phyloP scores from a whole-genome alignment of 2,113 vertebrate genomes.

The Lasiurus cinereus region DNA sequence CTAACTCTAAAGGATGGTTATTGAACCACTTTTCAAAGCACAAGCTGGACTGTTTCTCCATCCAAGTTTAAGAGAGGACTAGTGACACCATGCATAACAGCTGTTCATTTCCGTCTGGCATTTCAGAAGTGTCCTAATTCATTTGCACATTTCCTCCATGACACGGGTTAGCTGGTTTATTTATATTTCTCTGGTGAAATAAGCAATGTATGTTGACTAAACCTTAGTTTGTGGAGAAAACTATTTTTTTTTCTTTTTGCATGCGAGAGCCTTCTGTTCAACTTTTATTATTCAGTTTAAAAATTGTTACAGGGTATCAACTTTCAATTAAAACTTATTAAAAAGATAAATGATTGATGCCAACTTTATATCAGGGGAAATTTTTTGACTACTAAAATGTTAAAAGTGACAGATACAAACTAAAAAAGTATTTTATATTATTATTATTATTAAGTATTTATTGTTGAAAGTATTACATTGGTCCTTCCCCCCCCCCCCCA shows the following conservation, averaged over 20 bases:
- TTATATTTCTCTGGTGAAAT: slow-evolving; percentile 43
- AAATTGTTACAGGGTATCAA: not conserved
- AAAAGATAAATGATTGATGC: not conserved
- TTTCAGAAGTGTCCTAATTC: not conserved
- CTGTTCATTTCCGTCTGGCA: not conserved
- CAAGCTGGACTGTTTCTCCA: not conserved
- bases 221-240: slow-evolving; percentile 36
- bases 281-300: slow-evolving; percentile 14
- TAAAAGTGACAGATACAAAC: not conserved
- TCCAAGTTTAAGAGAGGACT: slow-evolving; percentile 1
- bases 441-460: no score
- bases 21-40: slow-evolving; percentile 11
- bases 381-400: not conserved
- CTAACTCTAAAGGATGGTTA: not conserved
- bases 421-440: not conserved
- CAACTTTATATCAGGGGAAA: not conserved
- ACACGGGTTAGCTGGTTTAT: slow-evolving; percentile 42
- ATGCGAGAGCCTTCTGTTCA: not conserved
- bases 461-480: no score
- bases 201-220: slow-evolving; percentile 12
- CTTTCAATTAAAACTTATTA: slow-evolving; percentile 12
- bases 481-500: no score
- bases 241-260: not conserved
- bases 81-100: not conserved
- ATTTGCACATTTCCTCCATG: not conserved